A percentile compares a stretch with the other conserved stretches of the same genome.
Conservation (phyloP, 2,888 invertebrate species). For the Orgyia antiqua region DNA sequence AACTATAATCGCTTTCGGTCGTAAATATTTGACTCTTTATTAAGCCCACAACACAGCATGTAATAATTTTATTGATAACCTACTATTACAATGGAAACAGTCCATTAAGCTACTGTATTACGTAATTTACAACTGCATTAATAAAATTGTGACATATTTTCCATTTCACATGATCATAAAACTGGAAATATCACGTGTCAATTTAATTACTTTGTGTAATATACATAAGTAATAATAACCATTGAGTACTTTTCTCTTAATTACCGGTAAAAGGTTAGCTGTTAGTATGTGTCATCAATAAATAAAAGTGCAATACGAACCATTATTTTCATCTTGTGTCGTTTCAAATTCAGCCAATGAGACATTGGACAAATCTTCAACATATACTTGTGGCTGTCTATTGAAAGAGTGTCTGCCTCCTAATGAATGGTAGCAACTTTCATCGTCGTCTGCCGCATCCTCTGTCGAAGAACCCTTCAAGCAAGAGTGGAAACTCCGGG, state of each 20-base stretch:
- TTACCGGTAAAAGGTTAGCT: slow-evolving; percentile 6
- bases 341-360: slow-evolving; percentile 67
- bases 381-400: slow-evolving; percentile 63
- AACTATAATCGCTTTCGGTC: too few relatives aligned
- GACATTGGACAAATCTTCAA: slow-evolving; percentile 65
- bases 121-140: too few relatives aligned
- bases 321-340: slow-evolving; percentile 62
- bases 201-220: neutral
- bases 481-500: slow-evolving; percentile 83
- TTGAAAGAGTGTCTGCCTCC: slow-evolving; percentile 64
- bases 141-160: too few relatives aligned
- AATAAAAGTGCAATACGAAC: slow-evolving; percentile 38
- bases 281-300: slow-evolving; percentile 8
- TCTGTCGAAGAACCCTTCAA: slow-evolving; percentile 79
- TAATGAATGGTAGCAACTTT: slow-evolving; percentile 68
- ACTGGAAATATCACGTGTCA: too few relatives aligned
- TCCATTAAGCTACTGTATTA: too few relatives aligned
- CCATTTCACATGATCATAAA: too few relatives aligned
- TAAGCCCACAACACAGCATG: too few relatives aligned
- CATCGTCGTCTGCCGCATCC: slow-evolving; percentile 70
- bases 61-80: too few relatives aligned
- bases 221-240: too few relatives aligned
- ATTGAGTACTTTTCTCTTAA: too few relatives aligned
- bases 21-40: too few relatives aligned
- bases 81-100: too few relatives aligned